A percentile compares a stretch with the other conserved stretches of the same genome.
These are phyloP conservation scores for Chrysodeixis includens DNA, from an alignment of 2,888 invertebrate genomes.

Conservation along the genomic window DNA sequence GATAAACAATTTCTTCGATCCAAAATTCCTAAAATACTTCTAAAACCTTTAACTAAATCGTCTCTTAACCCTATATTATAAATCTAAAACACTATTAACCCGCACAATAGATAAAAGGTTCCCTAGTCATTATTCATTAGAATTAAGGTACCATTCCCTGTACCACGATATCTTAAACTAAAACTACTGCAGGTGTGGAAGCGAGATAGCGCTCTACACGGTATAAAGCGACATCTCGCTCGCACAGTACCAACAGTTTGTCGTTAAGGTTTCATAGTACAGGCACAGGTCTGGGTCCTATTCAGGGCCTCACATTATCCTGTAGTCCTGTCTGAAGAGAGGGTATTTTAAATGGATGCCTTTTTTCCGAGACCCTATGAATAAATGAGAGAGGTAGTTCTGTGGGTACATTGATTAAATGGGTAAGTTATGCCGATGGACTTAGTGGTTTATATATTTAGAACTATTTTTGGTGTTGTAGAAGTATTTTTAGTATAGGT, in stretches of 20 bases:
- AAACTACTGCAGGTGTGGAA: background rate
- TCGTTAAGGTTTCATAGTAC: no score
- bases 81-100: slow-evolving; percentile 7
- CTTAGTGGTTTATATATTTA: background rate
- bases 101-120: background rate
- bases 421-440: slow-evolving; percentile 10
- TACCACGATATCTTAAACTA: background rate
- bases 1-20: background rate
- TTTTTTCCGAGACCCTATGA: slow-evolving; percentile 46
- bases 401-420: slow-evolving; percentile 43
- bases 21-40: background rate
- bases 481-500: no score
- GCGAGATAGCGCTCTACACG: no score
- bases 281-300: slow-evolving; percentile 11
- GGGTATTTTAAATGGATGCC: slow-evolving; percentile 51
- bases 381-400: slow-evolving; percentile 44
- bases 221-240: no score
- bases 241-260: no score
- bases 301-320: slow-evolving; percentile 51
- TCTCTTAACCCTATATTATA: slow-evolving; percentile 4
- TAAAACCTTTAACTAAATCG: background rate
- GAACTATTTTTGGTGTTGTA: no score
- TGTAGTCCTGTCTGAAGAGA: slow-evolving; percentile 43
- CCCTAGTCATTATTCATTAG: slow-evolving; percentile 49
- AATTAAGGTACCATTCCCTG: slow-evolving; percentile 52